Conservation (phyloP, 2,797 vertebrate genomes). For the Poecilia wingei region DNA sequence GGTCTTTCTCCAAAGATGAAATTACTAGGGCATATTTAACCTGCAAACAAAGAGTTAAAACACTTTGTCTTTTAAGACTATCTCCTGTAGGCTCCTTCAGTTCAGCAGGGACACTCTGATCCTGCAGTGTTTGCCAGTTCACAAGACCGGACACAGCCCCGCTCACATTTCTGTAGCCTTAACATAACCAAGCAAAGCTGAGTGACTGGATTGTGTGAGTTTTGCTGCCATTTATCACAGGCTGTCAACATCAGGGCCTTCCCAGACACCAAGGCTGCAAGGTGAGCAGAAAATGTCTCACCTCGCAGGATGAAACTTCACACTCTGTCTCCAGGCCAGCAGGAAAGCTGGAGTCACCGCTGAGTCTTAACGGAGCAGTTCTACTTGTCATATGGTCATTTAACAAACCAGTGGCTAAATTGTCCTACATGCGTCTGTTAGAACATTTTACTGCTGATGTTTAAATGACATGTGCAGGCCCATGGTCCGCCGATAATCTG, state of each 20-base stretch:
- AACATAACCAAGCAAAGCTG: neutral
- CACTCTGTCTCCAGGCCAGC: conserved; percentile 54
- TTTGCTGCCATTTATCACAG: conserved; percentile 15
- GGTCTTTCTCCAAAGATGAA: neutral
- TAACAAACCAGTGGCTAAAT: conserved; percentile 48
- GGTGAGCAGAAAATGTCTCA: conserved; percentile 64
- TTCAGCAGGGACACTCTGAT: neutral
- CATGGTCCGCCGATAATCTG: neutral
- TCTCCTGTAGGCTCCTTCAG: neutral
- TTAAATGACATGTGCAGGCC: neutral
- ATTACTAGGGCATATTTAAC: neutral
- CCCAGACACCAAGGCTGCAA: conserved; percentile 17
- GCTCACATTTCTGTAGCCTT: neutral
- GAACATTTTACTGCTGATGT: conserved; percentile 33
- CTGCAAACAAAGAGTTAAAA: neutral
- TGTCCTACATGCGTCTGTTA: conserved; percentile 33
- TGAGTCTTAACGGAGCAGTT: conserved; percentile 31
- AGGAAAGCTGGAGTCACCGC: conserved; percentile 24
- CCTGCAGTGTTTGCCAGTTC: neutral
- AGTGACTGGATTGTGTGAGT: conserved; percentile 20
- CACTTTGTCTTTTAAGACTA: neutral
- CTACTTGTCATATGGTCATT: conserved; percentile 46
- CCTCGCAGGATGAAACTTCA: conserved; percentile 66
- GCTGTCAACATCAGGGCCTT: conserved; percentile 19
- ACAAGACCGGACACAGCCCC: neutral